A percentile compares a stretch with the other conserved stretches of the same genome.
phyloP scores from a whole-genome alignment of 1,140 invertebrate genomes.

The Drosophila kepulauana region DNA sequence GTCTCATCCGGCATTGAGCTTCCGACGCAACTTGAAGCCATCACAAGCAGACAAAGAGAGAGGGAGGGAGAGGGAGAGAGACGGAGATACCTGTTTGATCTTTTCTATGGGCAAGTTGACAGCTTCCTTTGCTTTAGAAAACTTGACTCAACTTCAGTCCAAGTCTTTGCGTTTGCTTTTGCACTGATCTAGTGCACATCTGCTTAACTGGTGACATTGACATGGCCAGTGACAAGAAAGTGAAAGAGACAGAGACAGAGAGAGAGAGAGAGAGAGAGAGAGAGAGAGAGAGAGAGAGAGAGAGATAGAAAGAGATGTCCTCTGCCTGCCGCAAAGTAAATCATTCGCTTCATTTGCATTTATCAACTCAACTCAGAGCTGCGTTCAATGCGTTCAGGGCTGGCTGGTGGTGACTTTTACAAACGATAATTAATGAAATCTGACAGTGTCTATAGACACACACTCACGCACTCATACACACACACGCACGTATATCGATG shows the following conservation, averaged over 20 bases:
- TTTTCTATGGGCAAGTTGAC: too few species aligned
- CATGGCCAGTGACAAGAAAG: neutral
- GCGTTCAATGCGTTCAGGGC: neutral
- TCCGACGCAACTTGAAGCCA: too few species aligned
- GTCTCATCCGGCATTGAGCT: too few species aligned
- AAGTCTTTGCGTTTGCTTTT: too few species aligned
- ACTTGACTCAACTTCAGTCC: too few species aligned
- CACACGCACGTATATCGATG: slow-evolving; percentile 57
- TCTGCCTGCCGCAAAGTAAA: slow-evolving; percentile 38
- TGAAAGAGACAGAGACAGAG: neutral
- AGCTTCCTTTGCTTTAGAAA: too few species aligned
- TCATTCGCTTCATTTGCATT: slow-evolving; percentile 69
- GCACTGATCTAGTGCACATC: neutral
- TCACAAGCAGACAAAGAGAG: too few species aligned
- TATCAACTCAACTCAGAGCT: slow-evolving; percentile 16
- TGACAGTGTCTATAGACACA: slow-evolving; percentile 55
- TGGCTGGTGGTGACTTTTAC: slow-evolving; percentile 73
- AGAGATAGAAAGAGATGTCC: neutral
- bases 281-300: neutral
- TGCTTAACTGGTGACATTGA: slow-evolving; percentile 3
- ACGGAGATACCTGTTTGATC: too few species aligned
- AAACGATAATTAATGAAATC: slow-evolving; percentile 84
- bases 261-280: neutral
- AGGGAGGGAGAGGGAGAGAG: too few species aligned
- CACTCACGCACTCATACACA: too few species aligned